phyloP scores from a whole-genome alignment of 1,140 invertebrate species.

The Scaptomyza graminum region DNA sequence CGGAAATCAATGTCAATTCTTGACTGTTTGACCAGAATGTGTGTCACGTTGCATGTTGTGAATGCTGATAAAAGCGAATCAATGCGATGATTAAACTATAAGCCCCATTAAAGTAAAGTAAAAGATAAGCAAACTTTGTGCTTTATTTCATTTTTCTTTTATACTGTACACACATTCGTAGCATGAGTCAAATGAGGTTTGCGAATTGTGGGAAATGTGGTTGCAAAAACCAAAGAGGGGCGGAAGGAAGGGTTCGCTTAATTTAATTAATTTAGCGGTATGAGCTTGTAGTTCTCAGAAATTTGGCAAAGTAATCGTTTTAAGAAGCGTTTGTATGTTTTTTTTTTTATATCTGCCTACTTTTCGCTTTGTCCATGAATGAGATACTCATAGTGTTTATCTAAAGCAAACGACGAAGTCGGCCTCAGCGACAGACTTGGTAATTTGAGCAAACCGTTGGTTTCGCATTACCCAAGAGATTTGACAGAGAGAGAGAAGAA shows the following conservation, averaged over 20 bases:
- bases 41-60: constrained; percentile 53
- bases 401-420: constrained; percentile 39
- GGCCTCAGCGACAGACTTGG: constrained; percentile 55
- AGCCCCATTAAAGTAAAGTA: constrained; percentile 17
- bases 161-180: neutral
- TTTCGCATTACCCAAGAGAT: constrained; percentile 42
- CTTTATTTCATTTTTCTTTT: neutral
- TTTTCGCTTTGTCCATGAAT: constrained; percentile 38
- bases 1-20: constrained; percentile 73
- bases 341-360: neutral
- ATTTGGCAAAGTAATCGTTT: constrained; percentile 75
- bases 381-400: constrained; percentile 48
- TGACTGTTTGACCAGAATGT: constrained; percentile 39
- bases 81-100: constrained; percentile 37
- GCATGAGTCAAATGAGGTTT: constrained; percentile 66
- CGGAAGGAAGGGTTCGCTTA: constrained; percentile 32
- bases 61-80: constrained; percentile 57
- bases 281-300: constrained; percentile 64
- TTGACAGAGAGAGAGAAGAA: constrained; percentile 19
- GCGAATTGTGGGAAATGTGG: constrained; percentile 40
- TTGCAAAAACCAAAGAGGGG: no score
- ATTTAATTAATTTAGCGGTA: constrained; percentile 77
- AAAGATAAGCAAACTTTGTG: constrained; percentile 49
- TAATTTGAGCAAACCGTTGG: constrained; percentile 59
- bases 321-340: constrained; percentile 45